phyloP scores from a whole-genome alignment of 1,140 invertebrate species.

The Drosophila tsacasi region DNA sequence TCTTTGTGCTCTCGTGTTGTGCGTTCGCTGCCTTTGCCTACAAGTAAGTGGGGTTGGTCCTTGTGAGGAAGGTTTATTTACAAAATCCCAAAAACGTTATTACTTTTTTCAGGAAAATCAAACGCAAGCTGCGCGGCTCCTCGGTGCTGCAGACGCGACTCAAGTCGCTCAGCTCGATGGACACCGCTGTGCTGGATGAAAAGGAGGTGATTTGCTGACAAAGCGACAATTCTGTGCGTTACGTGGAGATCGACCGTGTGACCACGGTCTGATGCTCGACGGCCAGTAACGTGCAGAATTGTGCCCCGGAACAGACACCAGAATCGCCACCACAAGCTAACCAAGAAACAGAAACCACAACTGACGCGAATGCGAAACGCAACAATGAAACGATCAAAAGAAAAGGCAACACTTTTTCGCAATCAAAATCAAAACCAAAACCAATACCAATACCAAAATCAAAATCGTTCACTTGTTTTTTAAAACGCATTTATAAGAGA shows the following conservation, averaged over 20 bases:
- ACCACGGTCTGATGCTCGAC: constrained; percentile 91
- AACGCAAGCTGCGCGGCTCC: constrained; percentile 88
- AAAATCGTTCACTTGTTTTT: constrained; percentile 78
- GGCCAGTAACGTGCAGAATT: constrained; percentile 82
- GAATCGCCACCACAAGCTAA: constrained; percentile 34
- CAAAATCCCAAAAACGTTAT: not conserved
- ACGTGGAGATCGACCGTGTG: constrained; percentile 94
- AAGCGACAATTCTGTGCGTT: constrained; percentile 95
- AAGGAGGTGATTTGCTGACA: constrained; percentile 97
- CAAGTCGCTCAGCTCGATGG: constrained; percentile 90
- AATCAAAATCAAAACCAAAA: constrained; percentile 51
- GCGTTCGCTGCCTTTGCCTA: constrained; percentile 82
- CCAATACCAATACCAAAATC: constrained; percentile 46
- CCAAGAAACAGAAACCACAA: constrained; percentile 52
- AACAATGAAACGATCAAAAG: constrained; percentile 66
- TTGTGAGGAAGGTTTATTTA: not conserved
- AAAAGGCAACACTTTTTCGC: constrained; percentile 48
- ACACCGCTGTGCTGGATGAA: constrained; percentile 92
- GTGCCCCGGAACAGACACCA: constrained; percentile 78
- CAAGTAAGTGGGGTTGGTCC: constrained; percentile 56
- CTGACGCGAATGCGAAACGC: constrained; percentile 62
- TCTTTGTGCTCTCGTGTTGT: constrained; percentile 82
- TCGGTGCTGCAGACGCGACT: constrained; percentile 91
- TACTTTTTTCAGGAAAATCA: constrained; percentile 71
- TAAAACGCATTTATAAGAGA: constrained; percentile 69